A percentile compares a stretch with the other conserved stretches of the same genome.
These are phyloP conservation scores for Labia minor DNA, from an alignment of 2,888 invertebrate genomes.

Conservation along the genomic window DNA sequence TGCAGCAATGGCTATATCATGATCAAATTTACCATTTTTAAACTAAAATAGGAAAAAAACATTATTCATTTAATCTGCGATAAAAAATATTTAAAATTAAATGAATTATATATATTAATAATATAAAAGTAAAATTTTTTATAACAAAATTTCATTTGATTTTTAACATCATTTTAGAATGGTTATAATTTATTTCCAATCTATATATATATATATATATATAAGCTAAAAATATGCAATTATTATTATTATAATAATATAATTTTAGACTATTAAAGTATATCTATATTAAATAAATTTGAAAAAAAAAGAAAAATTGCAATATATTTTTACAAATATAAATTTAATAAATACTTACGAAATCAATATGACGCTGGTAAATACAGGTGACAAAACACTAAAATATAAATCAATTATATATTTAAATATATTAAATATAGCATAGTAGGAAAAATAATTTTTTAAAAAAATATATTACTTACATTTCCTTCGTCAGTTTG, in stretches of 20 bases:
- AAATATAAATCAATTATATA: neutral
- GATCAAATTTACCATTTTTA: conserved; percentile 5
- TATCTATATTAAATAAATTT: no score
- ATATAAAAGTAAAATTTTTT: neutral
- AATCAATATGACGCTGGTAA: neutral
- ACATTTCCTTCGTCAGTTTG: neutral
- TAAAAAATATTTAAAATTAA: neutral
- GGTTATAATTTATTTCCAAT: no score
- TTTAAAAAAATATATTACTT: neutral
- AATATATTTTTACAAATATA: no score
- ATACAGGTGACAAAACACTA: neutral
- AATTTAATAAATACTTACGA: neutral
- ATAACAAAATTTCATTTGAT: no score
- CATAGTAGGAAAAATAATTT: no score
- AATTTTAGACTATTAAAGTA: no score
- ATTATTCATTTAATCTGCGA: neutral
- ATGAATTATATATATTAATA: neutral
- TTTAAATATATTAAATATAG: neutral
- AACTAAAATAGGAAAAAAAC: neutral
- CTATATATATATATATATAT: no score
- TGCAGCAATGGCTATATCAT: neutral
- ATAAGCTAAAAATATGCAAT: no score
- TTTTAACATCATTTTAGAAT: no score
- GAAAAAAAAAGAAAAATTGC: no score
- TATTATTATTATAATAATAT: no score